Conservation (phyloP, 1,140 invertebrate species). For the Elymnias hypermnestra region DNA sequence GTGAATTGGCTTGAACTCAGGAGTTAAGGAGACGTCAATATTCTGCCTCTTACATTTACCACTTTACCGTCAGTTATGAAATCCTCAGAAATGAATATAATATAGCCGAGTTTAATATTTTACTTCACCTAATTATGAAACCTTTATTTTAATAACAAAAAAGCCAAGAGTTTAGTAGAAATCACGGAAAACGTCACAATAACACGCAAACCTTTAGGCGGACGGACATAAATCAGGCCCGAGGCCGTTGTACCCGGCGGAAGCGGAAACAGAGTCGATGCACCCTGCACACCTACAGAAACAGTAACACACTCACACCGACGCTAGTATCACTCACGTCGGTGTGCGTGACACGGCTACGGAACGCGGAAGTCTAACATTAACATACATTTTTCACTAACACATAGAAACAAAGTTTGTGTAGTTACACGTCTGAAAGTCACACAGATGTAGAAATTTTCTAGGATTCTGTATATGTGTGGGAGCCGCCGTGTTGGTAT, state of each 20-base stretch:
- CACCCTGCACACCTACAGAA: constrained; percentile 49
- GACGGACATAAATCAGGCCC: constrained; percentile 59
- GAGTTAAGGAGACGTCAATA: too few relatives aligned
- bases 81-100: not conserved
- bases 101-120: too few relatives aligned
- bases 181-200: constrained; percentile 49
- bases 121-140: not conserved
- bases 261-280: constrained; percentile 69
- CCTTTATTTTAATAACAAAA: constrained; percentile 25
- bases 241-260: constrained; percentile 61
- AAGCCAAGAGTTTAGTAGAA: constrained; percentile 23
- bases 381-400: constrained; percentile 58
- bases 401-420: constrained; percentile 22
- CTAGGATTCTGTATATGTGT: constrained; percentile 40
- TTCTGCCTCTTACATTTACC: too few relatives aligned
- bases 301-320: constrained; percentile 16
- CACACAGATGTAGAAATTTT: constrained; percentile 37
- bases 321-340: constrained; percentile 8
- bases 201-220: constrained; percentile 65
- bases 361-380: constrained; percentile 61
- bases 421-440: constrained; percentile 37
- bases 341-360: constrained; percentile 55
- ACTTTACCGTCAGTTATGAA: too few relatives aligned
- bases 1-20: too few relatives aligned
- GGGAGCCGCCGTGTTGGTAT: constrained; percentile 51